Evolutionary conservation across 2,797 vertebrate species (phyloP).

Genomic region (Muraenolepis orangiensis): DNA sequence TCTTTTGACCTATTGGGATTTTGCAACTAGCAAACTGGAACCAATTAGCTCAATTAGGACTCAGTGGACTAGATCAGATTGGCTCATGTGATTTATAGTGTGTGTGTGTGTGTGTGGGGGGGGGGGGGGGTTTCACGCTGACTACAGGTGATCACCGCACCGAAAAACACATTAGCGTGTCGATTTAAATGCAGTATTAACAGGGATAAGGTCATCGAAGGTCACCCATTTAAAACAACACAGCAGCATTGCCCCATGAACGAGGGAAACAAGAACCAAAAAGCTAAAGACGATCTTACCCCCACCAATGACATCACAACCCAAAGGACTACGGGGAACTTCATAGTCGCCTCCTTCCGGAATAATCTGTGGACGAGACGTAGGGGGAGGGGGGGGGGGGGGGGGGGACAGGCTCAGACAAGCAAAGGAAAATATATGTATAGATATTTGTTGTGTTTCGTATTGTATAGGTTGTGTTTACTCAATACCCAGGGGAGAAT

Average conservation of each 20-base stretch:
- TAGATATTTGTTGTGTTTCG: conserved; percentile 28
- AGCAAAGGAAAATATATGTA: too few relatives aligned
- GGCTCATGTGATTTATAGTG: not conserved
- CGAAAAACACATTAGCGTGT: not conserved
- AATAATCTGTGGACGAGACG: conserved; percentile 27
- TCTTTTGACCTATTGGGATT: conserved; percentile 18
- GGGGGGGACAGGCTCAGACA: conserved; percentile 40
- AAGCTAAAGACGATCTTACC: conserved; percentile 47
- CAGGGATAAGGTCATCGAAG: not conserved
- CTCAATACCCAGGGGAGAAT: not conserved
- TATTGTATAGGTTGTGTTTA: not conserved
- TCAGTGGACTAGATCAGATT: conserved; percentile 43
- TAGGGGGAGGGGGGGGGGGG: conserved; percentile 27
- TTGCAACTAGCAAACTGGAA: conserved; percentile 51
- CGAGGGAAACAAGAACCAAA: not conserved
- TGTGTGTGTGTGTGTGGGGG: too few relatives aligned
- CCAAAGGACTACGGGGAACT: conserved; percentile 39
- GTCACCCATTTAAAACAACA: too few relatives aligned
- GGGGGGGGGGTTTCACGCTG: not conserved
- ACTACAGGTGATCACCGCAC: not conserved
- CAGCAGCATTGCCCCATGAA: not conserved
- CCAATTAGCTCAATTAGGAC: conserved; percentile 49
- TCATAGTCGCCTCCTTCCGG: conserved; percentile 54
- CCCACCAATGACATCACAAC: conserved; percentile 47
- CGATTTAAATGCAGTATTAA: not conserved